A percentile compares a stretch with the other conserved stretches of the same genome.
Evolutionary conservation across 1,140 invertebrate species (phyloP).

Genomic region (Papilio xuthus): DNA sequence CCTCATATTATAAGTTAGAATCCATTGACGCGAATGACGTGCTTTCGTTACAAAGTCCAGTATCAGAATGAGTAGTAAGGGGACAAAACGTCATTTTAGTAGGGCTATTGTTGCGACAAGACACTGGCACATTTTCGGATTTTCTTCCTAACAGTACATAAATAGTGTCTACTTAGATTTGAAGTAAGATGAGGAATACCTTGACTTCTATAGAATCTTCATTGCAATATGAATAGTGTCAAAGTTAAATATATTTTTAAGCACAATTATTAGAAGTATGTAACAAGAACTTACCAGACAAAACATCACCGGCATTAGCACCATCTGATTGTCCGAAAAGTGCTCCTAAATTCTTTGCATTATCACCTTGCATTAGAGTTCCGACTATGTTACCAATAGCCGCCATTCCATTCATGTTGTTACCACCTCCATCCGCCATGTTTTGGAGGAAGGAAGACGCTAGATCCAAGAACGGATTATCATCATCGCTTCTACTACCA

Average conservation of each 20-base stretch:
- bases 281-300: slow-evolving; percentile 62
- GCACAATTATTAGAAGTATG: not conserved
- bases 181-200: too few species aligned
- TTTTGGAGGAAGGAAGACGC: slow-evolving; percentile 83
- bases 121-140: too few species aligned
- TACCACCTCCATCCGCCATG: slow-evolving; percentile 76
- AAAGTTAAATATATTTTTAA: not conserved
- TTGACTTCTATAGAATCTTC: too few species aligned
- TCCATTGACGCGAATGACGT: too few species aligned
- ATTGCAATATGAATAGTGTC: not conserved
- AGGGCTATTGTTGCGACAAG: too few species aligned
- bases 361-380: slow-evolving; percentile 82
- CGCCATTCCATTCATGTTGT: slow-evolving; percentile 65
- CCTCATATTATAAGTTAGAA: too few species aligned
- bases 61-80: too few species aligned
- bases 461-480: slow-evolving; percentile 82
- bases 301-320: slow-evolving; percentile 61
- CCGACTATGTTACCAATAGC: slow-evolving; percentile 80
- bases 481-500: slow-evolving; percentile 57
- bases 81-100: too few species aligned
- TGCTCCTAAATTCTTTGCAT: slow-evolving; percentile 71
- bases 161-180: too few species aligned
- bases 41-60: too few species aligned
- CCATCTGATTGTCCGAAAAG: slow-evolving; percentile 64
- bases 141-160: too few species aligned